phyloP scores from a whole-genome alignment of 2,113 vertebrate species.

The Hippocampus mohnikei region DNA sequence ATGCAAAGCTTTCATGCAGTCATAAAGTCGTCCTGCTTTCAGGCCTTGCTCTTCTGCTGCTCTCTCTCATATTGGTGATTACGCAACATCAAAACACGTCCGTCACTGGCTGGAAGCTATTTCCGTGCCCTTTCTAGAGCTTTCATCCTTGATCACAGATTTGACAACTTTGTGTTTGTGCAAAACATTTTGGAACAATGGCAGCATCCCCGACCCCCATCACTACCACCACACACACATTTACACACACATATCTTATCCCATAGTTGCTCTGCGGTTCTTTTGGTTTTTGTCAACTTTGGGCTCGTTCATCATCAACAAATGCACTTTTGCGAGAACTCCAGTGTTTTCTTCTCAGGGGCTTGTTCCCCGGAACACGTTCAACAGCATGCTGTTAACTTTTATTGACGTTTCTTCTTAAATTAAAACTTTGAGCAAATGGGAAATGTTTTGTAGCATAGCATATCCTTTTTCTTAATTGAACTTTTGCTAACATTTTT shows the following conservation, averaged over 20 bases:
- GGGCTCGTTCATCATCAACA: background rate
- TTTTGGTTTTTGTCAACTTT: constrained; percentile 17
- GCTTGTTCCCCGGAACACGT: background rate
- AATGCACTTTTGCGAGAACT: background rate
- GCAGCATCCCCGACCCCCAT: background rate
- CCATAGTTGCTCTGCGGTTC: background rate
- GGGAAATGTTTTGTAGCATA: too few species aligned
- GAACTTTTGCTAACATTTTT: too few species aligned
- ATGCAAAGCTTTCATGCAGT: background rate
- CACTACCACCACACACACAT: too few species aligned
- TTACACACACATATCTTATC: too few species aligned
- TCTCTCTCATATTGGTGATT: constrained; percentile 27
- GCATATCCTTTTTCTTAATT: too few species aligned
- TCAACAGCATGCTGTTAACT: background rate
- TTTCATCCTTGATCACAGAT: constrained; percentile 20
- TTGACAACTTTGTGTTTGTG: background rate
- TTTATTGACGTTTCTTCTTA: background rate
- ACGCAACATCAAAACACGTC: constrained; percentile 26
- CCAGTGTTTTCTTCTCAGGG: background rate
- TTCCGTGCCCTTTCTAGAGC: constrained; percentile 24
- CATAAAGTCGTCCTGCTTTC: background rate
- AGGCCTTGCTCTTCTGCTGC: constrained; percentile 27
- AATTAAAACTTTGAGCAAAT: background rate
- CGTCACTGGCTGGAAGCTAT: constrained; percentile 29
- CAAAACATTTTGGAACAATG: constrained; percentile 22